Evolutionary conservation across 2,113 vertebrate genomes (phyloP).

Genomic region (Pholis gunnellus): DNA sequence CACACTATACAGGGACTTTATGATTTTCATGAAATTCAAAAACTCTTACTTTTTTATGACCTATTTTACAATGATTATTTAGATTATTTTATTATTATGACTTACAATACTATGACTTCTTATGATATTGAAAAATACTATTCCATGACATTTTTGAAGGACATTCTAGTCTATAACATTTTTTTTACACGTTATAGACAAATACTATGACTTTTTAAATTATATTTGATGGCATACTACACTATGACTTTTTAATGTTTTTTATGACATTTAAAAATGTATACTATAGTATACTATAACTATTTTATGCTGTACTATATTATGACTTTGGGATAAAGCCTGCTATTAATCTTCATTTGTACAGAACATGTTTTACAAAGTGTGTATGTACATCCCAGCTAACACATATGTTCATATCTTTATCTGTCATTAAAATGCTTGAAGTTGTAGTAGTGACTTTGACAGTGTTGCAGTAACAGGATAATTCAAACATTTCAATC

Average conservation of each 20-base stretch:
- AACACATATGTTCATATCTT: slow-evolving; percentile 16
- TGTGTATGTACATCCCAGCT: slow-evolving; percentile 28
- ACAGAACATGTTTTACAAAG: slow-evolving; percentile 9
- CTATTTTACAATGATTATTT: neutral
- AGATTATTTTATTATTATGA: too few species aligned
- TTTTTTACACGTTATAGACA: too few species aligned
- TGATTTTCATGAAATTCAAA: neutral
- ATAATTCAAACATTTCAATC: slow-evolving; percentile 15
- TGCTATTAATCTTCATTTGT: slow-evolving; percentile 37
- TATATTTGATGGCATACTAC: neutral
- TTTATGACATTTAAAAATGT: too few species aligned
- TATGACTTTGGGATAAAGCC: neutral
- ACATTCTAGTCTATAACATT: too few species aligned
- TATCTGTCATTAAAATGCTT: slow-evolving; percentile 19
- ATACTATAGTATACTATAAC: too few species aligned
- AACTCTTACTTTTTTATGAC: neutral
- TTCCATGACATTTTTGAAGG: too few species aligned
- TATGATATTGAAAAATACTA: neutral
- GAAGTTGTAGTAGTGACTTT: slow-evolving; percentile 17
- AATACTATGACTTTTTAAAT: neutral
- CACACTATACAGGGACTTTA: neutral
- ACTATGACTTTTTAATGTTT: neutral
- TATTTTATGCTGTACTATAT: neutral
- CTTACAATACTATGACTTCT: neutral
- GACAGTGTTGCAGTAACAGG: slow-evolving; percentile 24